Percentiles rank a stretch among this genome's conserved stretches.
Evolutionary conservation across 2,113 vertebrate genomes (phyloP).

Genomic region (Xiphorhynchus elegans): DNA sequence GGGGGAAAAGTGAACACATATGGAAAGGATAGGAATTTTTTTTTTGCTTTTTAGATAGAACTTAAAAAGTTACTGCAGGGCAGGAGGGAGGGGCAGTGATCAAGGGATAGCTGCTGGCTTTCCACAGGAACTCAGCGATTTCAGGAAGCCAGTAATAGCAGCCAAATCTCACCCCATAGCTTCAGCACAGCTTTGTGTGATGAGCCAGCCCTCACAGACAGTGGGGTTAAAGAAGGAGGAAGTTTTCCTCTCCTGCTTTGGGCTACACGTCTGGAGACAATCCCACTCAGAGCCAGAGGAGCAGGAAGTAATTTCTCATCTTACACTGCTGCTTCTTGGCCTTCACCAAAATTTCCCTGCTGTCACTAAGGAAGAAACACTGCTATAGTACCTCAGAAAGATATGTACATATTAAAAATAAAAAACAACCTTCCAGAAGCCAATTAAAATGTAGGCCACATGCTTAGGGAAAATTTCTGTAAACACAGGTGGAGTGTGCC

Average conservation of each 20-base stretch:
- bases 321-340: neutral
- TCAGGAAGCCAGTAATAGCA: neutral
- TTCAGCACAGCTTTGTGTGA: neutral
- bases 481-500: conserved; percentile 33
- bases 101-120: neutral
- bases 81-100: rapidly evolving
- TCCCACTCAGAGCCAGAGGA: neutral
- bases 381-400: neutral
- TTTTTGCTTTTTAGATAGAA: neutral
- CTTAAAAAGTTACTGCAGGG: neutral
- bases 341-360: neutral
- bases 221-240: neutral
- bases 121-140: neutral
- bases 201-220: neutral
- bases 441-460: conserved; percentile 54
- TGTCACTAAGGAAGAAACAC: neutral
- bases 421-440: neutral
- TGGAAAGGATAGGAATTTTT: neutral
- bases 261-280: rapidly evolving
- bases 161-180: neutral
- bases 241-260: neutral
- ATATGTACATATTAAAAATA: neutral
- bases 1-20: neutral
- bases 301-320: neutral
- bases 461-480: conserved; percentile 35